Conservation (phyloP, 2,113 vertebrate genomes). For the Callaeas wilsoni region DNA sequence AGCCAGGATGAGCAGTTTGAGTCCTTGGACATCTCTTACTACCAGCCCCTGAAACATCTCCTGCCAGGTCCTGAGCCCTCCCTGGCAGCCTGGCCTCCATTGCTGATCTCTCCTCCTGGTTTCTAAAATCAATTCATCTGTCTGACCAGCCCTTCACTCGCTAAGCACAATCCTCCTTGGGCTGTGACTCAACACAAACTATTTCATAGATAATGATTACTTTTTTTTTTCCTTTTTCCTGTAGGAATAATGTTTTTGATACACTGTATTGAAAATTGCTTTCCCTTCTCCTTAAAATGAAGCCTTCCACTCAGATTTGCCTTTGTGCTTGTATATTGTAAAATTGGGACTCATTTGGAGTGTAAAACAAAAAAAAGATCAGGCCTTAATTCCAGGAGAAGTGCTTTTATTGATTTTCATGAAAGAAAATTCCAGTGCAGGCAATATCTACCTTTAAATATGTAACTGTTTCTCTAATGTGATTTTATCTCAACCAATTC, state of each 20-base stretch:
- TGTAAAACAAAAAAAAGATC: conserved; percentile 19
- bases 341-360: conserved; percentile 15
- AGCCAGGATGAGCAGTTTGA: too few relatives aligned
- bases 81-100: background rate
- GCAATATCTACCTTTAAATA: conserved; percentile 31
- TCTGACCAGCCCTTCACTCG: background rate
- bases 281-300: conserved; percentile 37
- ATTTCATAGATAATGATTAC: conserved; percentile 34
- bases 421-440: conserved; percentile 42
- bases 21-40: background rate
- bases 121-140: background rate
- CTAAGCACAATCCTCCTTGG: background rate
- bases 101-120: background rate
- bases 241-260: conserved; percentile 34
- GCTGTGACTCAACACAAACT: conserved; percentile 19
- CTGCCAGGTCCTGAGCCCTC: background rate
- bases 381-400: conserved; percentile 31
- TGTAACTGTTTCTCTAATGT: conserved; percentile 37
- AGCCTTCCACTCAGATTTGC: conserved; percentile 20
- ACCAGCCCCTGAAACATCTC: background rate
- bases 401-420: conserved; percentile 41
- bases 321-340: conserved; percentile 5
- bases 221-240: background rate
- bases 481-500: conserved; percentile 51
- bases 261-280: conserved; percentile 7